Base-by-base conservation (phyloP, 1,140 invertebrate species). In the Papilio aristodemus region DNA sequence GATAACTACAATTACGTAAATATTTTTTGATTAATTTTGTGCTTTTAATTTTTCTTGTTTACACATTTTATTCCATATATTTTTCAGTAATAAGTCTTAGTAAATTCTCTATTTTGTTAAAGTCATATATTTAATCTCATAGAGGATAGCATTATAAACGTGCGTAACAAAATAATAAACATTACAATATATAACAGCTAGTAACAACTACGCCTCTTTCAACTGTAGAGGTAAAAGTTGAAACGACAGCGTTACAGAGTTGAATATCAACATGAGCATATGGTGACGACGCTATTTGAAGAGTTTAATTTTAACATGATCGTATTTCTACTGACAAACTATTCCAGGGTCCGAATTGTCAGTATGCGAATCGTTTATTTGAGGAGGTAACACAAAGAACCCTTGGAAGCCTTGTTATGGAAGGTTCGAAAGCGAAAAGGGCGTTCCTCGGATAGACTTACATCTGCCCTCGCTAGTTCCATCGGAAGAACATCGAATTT, bases 281-380 rank as follows among this genome's bases (percentile, higher is more conserved):
- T n/a, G n/a, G n/a, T n/a, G n/a, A n/a, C 74, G 77, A 76, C 68
- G 68, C 72, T 85, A 83, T 85, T 82, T 78, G 75, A 69, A 72
- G 77, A 74, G 76, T 83, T 74, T 71, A 78, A 83, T 86, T 80
- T 84, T 77, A 84, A 77, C 78, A 75, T 76, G 81, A 85, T 85
- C 78, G 75, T 79, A 84, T 85, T 84, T 83, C 80, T 76, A 85
- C 76, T 84, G 77, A 80, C 80, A 80, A 84, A 84, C 77, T 85
- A 82, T 83, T 82, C 78, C 46, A 59, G 36, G 50, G 69, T 64
- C 67, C 72, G 68, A 69, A 70, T 73, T 74, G 60, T 73, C 71
- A 72, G 66, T 76, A 58, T 68, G 73, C 41, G 71, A 67, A 38
- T 70, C 72, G 74, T 76, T 76, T 79, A 71, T 80, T 78, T 73